These are phyloP conservation scores for Enteromius paludinosus DNA, from an alignment of 2,797 vertebrate species.

Conservation along the genomic window DNA sequence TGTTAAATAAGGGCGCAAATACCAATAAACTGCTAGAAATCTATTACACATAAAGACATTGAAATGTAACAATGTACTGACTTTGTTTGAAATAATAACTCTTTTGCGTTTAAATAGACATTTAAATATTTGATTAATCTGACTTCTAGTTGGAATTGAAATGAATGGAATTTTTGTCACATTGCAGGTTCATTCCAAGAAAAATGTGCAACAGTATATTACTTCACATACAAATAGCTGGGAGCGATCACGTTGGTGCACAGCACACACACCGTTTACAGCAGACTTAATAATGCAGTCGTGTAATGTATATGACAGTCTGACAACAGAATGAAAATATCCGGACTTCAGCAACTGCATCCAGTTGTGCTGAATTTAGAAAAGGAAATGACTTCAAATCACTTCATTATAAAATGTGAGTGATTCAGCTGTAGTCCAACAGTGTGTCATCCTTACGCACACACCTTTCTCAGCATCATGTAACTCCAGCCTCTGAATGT, in stretches of 20 bases:
- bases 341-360: background rate
- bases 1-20: background rate
- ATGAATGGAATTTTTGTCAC: background rate
- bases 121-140: background rate
- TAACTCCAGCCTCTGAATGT: slow-evolving; percentile 48
- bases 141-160: background rate
- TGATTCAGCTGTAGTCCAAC: background rate
- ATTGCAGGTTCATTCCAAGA: too few relatives aligned
- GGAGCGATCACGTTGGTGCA: background rate
- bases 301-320: background rate
- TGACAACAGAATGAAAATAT: background rate
- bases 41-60: background rate
- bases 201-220: background rate
- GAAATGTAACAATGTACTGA: background rate
- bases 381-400: background rate
- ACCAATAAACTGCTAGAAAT: background rate
- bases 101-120: background rate
- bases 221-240: background rate
- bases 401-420: background rate
- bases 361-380: background rate
- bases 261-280: background rate
- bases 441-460: slow-evolving; percentile 30
- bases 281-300: background rate
- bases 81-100: background rate
- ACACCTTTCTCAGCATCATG: background rate